Base-by-base conservation (phyloP, 2,888 invertebrate species). In the Heliothis peltigera region DNA sequence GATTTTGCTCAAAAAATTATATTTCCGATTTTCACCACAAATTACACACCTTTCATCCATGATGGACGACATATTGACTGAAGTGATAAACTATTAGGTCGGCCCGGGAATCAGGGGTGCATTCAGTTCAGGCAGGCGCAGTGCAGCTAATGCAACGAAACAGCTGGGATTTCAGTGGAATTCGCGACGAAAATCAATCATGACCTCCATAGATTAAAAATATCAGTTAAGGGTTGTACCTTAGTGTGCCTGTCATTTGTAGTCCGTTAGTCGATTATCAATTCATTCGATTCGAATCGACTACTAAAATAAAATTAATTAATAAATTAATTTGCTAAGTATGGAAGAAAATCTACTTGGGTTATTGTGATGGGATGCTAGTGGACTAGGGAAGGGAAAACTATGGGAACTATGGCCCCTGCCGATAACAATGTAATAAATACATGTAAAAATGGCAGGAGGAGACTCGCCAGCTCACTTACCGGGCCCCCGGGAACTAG, bases 101-200 rank as follows among this genome's bases (percentile, higher is more conserved):
- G 83, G 84, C 63, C 69, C 76, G 78, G 69, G 73, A 78, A 84
- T 70, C 51, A 59, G 39, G 56, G 84, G 82, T 92, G 91, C 92
- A 92, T 86, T 80, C 73, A 91, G 88, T 90, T 90, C 85, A 88
- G 86, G 84, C 92, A 92, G 84, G 92, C 93, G 92, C 93, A 93
- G 86, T 92, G 93, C 93, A 92, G 92, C 87, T 87, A 87, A 83
- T 91, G 91, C 92, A 91, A 79, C 83, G 67, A 60, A 92, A 91
- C 92, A 92, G 91, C 92, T 92, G 92, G 87, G 80, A 79, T 62
- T 60, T 84, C 72, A 76, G 67, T 70, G 65, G 75, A 84, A 82
- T 83, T 81, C 74, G 77, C 77, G 82, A 85, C 83, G 87, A 91
- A 91, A 91, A 92, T 92, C 92, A 92, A 92, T 92, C 89, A 88